phyloP scores from a whole-genome alignment of 2,888 invertebrate species.

The Ichneumoninae sp. region DNA sequence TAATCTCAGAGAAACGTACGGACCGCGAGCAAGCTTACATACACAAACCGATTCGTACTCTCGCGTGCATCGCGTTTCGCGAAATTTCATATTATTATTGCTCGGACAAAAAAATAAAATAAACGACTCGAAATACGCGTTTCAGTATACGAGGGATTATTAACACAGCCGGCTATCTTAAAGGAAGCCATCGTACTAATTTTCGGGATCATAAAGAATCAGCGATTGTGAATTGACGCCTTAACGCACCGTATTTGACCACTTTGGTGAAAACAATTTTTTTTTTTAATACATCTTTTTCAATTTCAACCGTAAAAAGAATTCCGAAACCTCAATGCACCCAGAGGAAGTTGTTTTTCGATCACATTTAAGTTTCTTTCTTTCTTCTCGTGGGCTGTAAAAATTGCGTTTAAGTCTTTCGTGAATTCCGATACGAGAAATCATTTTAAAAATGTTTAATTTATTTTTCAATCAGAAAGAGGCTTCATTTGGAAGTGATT shows the following conservation, averaged over 20 bases:
- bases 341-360: too few relatives aligned
- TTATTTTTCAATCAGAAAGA: background rate
- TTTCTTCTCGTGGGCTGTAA: too few relatives aligned
- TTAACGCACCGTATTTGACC: background rate
- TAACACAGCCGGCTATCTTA: background rate
- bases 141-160: background rate
- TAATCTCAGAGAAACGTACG: conserved; percentile 16
- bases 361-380: too few relatives aligned
- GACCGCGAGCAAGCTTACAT: background rate
- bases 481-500: background rate
- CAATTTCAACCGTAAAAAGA: background rate
- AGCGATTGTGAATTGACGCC: background rate
- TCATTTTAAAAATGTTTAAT: background rate
- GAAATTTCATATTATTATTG: conserved; percentile 19
- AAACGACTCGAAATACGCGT: background rate
- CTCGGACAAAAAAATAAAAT: background rate
- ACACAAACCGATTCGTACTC: background rate
- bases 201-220: background rate
- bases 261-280: background rate
- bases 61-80: conserved; percentile 6
- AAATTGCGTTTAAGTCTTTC: background rate
- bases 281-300: background rate
- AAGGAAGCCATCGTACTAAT: background rate
- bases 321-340: background rate
- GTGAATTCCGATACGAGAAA: background rate